These are phyloP conservation scores for Ceyx margarethae DNA, from an alignment of 2,113 vertebrate species.

Conservation along the genomic window DNA sequence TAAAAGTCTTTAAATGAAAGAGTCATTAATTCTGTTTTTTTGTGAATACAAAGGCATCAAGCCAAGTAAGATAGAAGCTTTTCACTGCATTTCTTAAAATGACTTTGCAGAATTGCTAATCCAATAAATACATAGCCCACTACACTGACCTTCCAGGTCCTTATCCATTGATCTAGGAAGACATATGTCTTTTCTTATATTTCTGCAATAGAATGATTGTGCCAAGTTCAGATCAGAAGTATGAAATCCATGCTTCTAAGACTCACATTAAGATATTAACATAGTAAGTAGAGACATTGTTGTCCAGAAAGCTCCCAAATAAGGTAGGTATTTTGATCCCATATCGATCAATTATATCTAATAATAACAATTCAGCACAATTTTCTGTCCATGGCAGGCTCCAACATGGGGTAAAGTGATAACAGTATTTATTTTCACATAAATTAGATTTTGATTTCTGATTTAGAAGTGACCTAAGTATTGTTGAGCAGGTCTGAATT, in stretches of 20 bases:
- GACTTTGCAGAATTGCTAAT: conserved; percentile 26
- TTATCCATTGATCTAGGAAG: not conserved
- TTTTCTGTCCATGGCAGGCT: not conserved
- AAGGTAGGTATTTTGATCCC: not conserved
- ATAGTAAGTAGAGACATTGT: not conserved
- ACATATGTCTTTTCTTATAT: not conserved
- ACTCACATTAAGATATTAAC: not conserved
- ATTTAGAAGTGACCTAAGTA: not conserved
- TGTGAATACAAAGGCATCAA: not conserved
- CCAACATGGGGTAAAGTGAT: not conserved
- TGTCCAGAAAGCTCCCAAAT: not conserved
- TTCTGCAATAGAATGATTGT: not conserved
- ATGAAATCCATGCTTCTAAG: not conserved
- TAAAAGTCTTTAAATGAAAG: not conserved
- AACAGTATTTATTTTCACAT: not conserved
- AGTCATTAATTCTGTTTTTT: not conserved
- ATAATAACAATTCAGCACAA: not conserved
- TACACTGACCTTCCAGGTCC: not conserved
- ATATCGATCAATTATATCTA: not conserved
- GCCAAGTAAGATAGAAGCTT: not conserved
- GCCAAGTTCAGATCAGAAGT: not conserved
- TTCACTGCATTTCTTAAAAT: conserved; percentile 17
- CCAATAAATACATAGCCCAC: not conserved
- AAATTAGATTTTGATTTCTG: not conserved
- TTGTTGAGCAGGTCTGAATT: not conserved